Base-by-base conservation (phyloP, 2,797 vertebrate species). In the Urosaurus nigricauda region DNA sequence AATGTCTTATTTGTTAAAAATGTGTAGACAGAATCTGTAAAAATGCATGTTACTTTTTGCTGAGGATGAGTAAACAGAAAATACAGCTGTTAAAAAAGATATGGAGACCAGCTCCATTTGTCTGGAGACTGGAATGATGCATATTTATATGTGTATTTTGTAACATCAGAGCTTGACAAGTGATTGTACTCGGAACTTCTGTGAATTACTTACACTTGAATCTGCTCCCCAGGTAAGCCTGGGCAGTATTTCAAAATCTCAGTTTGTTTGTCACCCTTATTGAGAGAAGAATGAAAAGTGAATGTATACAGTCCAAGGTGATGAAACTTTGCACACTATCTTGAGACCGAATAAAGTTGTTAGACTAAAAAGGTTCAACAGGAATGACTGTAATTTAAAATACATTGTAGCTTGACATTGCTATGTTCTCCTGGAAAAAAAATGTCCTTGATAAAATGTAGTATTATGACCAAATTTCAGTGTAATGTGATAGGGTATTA, bases 61-160 rank as follows among this genome's bases (percentile, higher is more conserved):
- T 86, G 60, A 70, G 12, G 56, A 75, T 74, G n/a, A n/a, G 7
- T 8, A 86, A 83, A 53, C 21, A 60, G 74, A n/a, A 87, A 87
- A 51, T 12, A 32, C 63, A 51, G 79, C 43, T 70, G 6, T 32
- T 74, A 81, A 26, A 84, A 81, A 32, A 1, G 8, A 21, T 1
- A 32, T 35, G 29, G n/a, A 78, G n/a, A 0, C 16, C 58, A 83
- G 4, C 43, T 87, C 56, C 2, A 19, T 32, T 84, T 40, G 17
- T 71, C 47, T 60, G 47, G 43, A 56, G 29, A 37, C 29, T 78
- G 26, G 51, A 53, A 32, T 79, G 47, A 32, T 56, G 35, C 60
- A 79, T n/a, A 84, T 43, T 32, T 79, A n/a, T 21, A 37, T 53
- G n/a, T 70, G 4, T 24, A 58, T 53, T 83, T 68, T 84, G n/a